Percentiles rank a stretch among this genome's conserved stretches.
Conservation (phyloP, 2,113 vertebrate genomes). For the Leucosticte australis region DNA sequence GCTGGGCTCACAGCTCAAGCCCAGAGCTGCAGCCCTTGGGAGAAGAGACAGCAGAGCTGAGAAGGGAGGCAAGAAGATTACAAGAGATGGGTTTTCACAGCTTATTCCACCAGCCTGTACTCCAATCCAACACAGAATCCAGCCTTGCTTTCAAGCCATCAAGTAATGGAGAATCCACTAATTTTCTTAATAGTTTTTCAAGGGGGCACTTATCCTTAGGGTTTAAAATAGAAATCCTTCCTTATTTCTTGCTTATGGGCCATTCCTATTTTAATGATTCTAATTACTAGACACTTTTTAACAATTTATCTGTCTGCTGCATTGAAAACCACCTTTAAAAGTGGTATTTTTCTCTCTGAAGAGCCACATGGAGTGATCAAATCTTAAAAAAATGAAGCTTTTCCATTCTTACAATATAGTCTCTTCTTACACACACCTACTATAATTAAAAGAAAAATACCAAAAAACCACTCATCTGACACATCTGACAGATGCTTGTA, state of each 20-base stretch:
- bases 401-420: neutral
- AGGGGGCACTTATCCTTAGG: neutral
- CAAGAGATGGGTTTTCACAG: neutral
- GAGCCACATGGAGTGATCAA: neutral
- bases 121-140: neutral
- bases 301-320: neutral
- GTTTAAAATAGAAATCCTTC: neutral
- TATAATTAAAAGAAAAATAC: neutral
- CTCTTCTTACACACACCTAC: neutral
- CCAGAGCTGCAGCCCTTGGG: neutral
- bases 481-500: neutral
- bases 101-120: neutral
- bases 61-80: neutral
- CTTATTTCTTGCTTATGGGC: neutral
- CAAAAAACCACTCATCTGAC: neutral
- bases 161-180: neutral
- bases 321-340: neutral
- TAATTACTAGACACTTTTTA: neutral
- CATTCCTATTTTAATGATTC: neutral
- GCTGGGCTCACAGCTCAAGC: neutral
- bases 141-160: neutral
- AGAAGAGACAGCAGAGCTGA: neutral
- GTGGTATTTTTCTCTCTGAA: neutral
- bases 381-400: neutral
- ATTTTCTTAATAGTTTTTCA: neutral